A percentile compares a stretch with the other conserved stretches of the same genome.
These are phyloP conservation scores for Lepeophtheirus salmonis DNA, from an alignment of 1,140 invertebrate genomes.

Conservation along the genomic window DNA sequence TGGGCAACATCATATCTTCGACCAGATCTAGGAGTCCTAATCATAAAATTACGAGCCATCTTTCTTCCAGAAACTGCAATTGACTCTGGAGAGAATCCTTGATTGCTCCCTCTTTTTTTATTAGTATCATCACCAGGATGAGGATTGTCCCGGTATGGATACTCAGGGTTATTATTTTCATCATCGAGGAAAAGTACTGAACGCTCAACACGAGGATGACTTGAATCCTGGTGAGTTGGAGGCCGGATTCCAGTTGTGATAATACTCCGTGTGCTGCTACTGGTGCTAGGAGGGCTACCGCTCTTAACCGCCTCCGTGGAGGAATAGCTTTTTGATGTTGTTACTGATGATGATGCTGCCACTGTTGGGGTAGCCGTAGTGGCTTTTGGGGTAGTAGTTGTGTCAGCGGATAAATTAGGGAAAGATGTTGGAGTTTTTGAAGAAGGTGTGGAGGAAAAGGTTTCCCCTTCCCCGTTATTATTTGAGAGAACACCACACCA, in stretches of 20 bases:
- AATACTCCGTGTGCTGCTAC: too few relatives aligned
- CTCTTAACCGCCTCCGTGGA: too few relatives aligned
- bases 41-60: constrained; percentile 7
- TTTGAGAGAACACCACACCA: background rate
- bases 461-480: background rate
- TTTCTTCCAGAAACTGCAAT: background rate
- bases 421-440: background rate
- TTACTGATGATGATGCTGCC: too few relatives aligned
- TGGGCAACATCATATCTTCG: constrained; percentile 5
- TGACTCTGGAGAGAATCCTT: background rate
- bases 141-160: background rate
- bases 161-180: background rate
- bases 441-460: background rate
- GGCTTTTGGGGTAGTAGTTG: too few relatives aligned
- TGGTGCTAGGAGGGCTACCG: too few relatives aligned
- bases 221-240: too few relatives aligned
- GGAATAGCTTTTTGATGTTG: too few relatives aligned
- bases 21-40: constrained; percentile 1
- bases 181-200: background rate
- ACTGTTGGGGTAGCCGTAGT: too few relatives aligned
- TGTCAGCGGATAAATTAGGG: background rate
- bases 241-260: too few relatives aligned
- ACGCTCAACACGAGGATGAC: background rate
- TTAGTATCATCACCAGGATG: background rate
- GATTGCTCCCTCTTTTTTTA: too few relatives aligned